Percentiles rank a stretch among this genome's conserved stretches.
phyloP scores from a whole-genome alignment of 2,888 invertebrate genomes.

The Agriopis leucophaearia region DNA sequence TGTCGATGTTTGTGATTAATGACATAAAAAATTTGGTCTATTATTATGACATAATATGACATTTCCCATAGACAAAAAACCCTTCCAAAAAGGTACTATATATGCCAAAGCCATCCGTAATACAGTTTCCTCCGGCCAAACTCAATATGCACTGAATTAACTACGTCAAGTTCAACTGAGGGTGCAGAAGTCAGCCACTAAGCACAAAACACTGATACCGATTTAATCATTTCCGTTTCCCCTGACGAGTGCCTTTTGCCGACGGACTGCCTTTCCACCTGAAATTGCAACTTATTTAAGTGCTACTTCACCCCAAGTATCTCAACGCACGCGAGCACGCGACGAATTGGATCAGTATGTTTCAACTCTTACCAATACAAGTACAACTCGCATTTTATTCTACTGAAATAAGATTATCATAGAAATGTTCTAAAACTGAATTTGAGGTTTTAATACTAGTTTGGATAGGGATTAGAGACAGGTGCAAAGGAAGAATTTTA shows the following conservation, averaged over 20 bases:
- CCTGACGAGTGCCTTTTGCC: constrained; percentile 71
- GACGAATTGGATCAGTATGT: constrained; percentile 52
- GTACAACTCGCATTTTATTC: neutral
- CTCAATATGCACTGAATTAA: neutral
- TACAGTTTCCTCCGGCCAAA: too few species aligned
- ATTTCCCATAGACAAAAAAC: too few species aligned
- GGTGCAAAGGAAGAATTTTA: too few species aligned
- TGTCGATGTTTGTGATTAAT: too few species aligned
- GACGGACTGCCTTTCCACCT: constrained; percentile 74
- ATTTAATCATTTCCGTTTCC: constrained; percentile 76
- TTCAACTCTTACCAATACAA: constrained; percentile 5
- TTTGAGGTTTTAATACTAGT: too few species aligned
- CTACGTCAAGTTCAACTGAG: constrained; percentile 10
- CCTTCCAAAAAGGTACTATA: too few species aligned
- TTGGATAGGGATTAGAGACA: too few species aligned
- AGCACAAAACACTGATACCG: constrained; percentile 65
- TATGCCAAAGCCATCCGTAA: too few species aligned
- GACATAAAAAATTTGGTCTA: too few species aligned
- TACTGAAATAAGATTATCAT: too few species aligned
- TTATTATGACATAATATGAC: too few species aligned
- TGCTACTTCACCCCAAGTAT: constrained; percentile 76
- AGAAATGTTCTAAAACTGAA: too few species aligned
- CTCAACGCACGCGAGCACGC: constrained; percentile 82
- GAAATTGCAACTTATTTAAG: constrained; percentile 85
- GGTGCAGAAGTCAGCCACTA: constrained; percentile 20